Evolutionary conservation across 2,113 vertebrate species (phyloP), one percentile per base, ranked within the genome.

Genomic region (Falcunculus frontatus): DNA sequence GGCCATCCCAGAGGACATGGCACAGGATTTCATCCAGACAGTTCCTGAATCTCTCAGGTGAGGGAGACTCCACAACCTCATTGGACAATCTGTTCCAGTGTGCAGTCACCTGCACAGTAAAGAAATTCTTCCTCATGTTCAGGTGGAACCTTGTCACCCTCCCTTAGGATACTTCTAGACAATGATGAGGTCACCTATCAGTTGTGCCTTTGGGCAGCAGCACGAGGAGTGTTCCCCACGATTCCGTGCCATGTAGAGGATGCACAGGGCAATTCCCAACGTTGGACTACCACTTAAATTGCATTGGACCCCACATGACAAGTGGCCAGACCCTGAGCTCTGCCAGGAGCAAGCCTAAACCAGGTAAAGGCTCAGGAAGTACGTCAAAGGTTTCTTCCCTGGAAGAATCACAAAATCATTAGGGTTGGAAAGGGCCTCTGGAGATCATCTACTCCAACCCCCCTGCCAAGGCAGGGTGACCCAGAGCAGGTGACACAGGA

Each of bases 241-340:
- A 30, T 21, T 56, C 50, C 3, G 0, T 50, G 67, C 35, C 9
- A 39, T 6, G 18, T 29, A 26, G 9, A 11, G 4, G 4, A 33
- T 29, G 53, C 63, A 77, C 27, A 32, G 12, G 18, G 10, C 49
- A 49, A 26, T 42, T 80, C 21, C 11, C 42, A 49, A 3, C 0
- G 1, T 15, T 20, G 14, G 11, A 37, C 23, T 23, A 7, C 32
- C 26, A 52, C 8, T 29, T 37, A 50, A 73, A 37, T 33, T 16
- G 12, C 1, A 0, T 6, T 16, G 16, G n/a, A 75, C 8, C 11
- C 25, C 47, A 41, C 13, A 21, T 3, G 13, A 30, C 62, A 60
- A 29, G 29, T 15, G 6, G n/a, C 27, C 62, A 68, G 41, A 82
- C 19, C 13, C 29, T 7, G 13, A 67, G 33, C 33, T 59, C 52